A percentile compares a stretch with the other conserved stretches of the same genome.
Conservation (phyloP, 2,888 invertebrate species). For the Epirrita christyi region DNA sequence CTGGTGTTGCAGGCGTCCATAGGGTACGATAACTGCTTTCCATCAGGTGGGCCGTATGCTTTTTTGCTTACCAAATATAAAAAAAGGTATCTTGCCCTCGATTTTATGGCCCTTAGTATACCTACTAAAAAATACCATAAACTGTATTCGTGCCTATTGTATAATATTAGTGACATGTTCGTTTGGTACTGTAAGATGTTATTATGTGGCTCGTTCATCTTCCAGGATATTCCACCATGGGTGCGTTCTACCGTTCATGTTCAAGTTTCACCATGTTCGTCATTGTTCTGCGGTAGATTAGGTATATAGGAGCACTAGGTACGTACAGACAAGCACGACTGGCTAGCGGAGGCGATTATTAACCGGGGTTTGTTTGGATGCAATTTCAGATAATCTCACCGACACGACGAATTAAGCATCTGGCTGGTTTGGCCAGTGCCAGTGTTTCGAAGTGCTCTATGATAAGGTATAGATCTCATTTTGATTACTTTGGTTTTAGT, state of each 20-base stretch:
- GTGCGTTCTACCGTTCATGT: background rate
- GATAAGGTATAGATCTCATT: conserved; percentile 10
- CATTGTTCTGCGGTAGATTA: conserved; percentile 9
- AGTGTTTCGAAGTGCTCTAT: background rate
- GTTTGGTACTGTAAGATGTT: no score
- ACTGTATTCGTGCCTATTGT: no score
- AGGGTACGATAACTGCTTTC: no score
- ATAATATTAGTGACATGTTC: no score
- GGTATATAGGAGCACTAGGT: background rate
- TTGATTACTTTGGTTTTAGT: conserved; percentile 12
- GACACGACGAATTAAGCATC: conserved; percentile 24
- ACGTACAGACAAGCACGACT: conserved; percentile 17
- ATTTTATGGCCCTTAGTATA: no score
- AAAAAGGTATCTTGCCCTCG: no score
- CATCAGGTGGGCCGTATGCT: no score
- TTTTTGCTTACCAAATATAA: no score
- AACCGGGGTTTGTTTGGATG: conserved; percentile 28
- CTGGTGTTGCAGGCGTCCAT: no score
- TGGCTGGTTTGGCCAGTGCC: conserved; percentile 1
- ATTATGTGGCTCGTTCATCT: no score
- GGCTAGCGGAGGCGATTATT: conserved; percentile 18
- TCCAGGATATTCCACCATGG: no score
- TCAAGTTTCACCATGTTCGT: background rate
- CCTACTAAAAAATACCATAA: no score
- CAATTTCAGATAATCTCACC: conserved; percentile 33